Percentiles rank a stretch among this genome's conserved stretches.
phyloP scores from a whole-genome alignment of 2,113 vertebrate species.

The Hystrix cristata region DNA sequence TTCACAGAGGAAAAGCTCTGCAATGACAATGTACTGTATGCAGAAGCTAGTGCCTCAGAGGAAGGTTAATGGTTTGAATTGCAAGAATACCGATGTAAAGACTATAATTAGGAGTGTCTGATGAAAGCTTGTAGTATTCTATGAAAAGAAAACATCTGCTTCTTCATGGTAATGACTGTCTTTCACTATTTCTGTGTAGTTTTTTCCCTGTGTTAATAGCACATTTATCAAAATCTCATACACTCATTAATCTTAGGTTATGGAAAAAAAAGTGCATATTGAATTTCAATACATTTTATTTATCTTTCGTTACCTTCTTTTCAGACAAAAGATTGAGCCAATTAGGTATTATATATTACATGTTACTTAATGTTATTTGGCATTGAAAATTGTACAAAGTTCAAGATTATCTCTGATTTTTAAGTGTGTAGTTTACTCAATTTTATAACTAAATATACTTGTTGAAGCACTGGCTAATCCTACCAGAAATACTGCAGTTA shows the following conservation, averaged over 20 bases:
- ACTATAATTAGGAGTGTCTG: slow-evolving; percentile 79
- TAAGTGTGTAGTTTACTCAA: background rate
- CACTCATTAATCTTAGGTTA: slow-evolving; percentile 58
- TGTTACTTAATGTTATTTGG: background rate
- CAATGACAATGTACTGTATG: slow-evolving; percentile 73
- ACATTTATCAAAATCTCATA: slow-evolving; percentile 61
- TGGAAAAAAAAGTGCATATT: slow-evolving; percentile 62
- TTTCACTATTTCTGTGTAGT: slow-evolving; percentile 43
- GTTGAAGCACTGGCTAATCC: background rate
- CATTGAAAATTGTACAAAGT: background rate
- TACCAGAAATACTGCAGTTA: background rate
- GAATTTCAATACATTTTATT: slow-evolving; percentile 44
- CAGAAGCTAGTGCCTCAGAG: slow-evolving; percentile 75
- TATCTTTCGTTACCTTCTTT: background rate
- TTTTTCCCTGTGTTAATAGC: slow-evolving; percentile 66
- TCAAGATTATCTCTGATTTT: slow-evolving; percentile 14
- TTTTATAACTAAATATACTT: background rate
- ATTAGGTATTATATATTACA: background rate
- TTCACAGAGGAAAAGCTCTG: slow-evolving; percentile 58
- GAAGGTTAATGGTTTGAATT: slow-evolving; percentile 84
- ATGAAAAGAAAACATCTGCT: slow-evolving; percentile 84
- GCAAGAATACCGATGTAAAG: slow-evolving; percentile 60
- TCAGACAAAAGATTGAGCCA: background rate
- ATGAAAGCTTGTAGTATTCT: slow-evolving; percentile 67
- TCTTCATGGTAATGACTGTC: slow-evolving; percentile 56